These are phyloP conservation scores for Ichneumoninae sp. DNA, from an alignment of 2,888 invertebrate species.

Conservation along the genomic window DNA sequence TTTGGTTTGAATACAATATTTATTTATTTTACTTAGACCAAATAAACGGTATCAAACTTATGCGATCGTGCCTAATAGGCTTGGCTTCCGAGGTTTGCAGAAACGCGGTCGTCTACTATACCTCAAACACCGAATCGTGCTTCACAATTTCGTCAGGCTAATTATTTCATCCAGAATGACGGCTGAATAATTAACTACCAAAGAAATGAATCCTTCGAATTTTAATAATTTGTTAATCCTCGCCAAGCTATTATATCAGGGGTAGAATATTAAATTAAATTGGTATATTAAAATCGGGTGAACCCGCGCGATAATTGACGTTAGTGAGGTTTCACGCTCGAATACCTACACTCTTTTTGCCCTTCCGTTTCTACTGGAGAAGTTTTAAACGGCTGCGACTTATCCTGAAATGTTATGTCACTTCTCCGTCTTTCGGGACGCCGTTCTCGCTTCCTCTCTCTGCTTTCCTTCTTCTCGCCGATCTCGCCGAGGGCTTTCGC, in stretches of 20 bases:
- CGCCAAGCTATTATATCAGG: not conserved
- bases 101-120: too few relatives aligned
- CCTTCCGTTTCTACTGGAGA: conserved; percentile 1
- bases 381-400: conserved; percentile 36
- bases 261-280: not conserved
- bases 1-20: too few relatives aligned
- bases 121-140: too few relatives aligned
- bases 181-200: not conserved
- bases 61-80: too few relatives aligned
- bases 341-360: not conserved
- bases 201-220: not conserved
- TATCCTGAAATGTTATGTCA: conserved; percentile 21
- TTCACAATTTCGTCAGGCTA: too few relatives aligned
- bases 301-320: not conserved
- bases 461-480: conserved; percentile 32
- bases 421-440: not conserved
- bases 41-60: too few relatives aligned
- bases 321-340: conserved; percentile 34
- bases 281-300: conserved; percentile 3
- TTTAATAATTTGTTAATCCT: not conserved
- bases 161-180: too few relatives aligned
- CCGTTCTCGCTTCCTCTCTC: conserved; percentile 46
- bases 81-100: too few relatives aligned
- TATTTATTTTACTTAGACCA: too few relatives aligned
- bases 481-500: conserved; percentile 61